phyloP scores from a whole-genome alignment of 2,797 vertebrate genomes.

The Acanthurus tractus region DNA sequence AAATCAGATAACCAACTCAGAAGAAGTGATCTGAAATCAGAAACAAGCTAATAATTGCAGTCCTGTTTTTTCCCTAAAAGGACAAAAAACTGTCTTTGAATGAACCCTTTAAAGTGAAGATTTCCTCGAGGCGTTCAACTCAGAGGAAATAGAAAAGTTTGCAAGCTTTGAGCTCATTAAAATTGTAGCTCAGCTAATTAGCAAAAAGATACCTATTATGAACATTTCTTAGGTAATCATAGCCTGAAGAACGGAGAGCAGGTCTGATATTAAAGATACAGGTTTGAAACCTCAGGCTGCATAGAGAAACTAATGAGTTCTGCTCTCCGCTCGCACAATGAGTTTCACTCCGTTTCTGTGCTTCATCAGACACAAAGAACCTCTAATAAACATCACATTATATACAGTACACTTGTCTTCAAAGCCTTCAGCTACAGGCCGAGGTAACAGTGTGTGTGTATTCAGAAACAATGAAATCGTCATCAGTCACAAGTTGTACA shows the following conservation, averaged over 20 bases:
- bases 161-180: conserved; percentile 27
- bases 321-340: background rate
- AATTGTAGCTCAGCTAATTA: conserved; percentile 37
- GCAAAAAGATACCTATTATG: conserved; percentile 2
- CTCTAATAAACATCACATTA: background rate
- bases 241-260: background rate
- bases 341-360: background rate
- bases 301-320: conserved; percentile 1
- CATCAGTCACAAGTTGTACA: background rate
- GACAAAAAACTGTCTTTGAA: conserved; percentile 5
- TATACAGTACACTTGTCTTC: too few relatives aligned
- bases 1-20: background rate
- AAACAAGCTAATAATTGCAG: conserved; percentile 1
- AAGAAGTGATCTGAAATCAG: background rate
- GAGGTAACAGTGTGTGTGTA: background rate
- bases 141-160: background rate
- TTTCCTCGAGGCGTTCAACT: conserved; percentile 8
- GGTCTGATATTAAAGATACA: background rate
- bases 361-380: background rate
- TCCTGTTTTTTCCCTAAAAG: background rate
- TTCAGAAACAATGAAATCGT: background rate
- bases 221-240: conserved; percentile 1
- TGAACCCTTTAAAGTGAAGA: conserved; percentile 11
- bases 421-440: background rate
- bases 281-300: too few relatives aligned